phyloP scores from a whole-genome alignment of 2,888 invertebrate species.

The Leptinotarsa haldemani region DNA sequence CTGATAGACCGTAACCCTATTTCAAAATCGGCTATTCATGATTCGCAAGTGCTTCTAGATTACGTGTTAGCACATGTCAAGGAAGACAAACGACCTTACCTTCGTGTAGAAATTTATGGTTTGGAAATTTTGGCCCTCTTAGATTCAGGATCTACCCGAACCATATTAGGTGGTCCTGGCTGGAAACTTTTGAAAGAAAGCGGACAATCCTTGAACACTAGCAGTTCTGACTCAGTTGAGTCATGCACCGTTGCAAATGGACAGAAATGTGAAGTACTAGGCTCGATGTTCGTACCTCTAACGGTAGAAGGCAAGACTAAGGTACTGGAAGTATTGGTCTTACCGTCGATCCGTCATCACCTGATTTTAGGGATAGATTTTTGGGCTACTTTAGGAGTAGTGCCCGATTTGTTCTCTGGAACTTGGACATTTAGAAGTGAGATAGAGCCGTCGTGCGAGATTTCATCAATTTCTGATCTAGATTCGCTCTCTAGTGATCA shows the following conservation, averaged over 20 bases:
- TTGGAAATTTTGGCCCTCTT: constrained; percentile 4
- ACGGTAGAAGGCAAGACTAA: constrained; percentile 19
- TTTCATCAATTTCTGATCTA: neutral
- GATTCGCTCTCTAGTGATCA: constrained; percentile 17
- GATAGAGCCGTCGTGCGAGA: neutral
- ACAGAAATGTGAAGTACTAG: constrained; percentile 21
- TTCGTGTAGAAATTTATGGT: constrained; percentile 8
- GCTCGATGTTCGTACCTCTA: constrained; percentile 26
- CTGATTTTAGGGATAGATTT: constrained; percentile 38
- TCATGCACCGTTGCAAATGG: constrained; percentile 13
- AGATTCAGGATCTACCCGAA: constrained; percentile 3
- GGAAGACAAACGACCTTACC: constrained; percentile 4
- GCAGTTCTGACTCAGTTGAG: neutral
- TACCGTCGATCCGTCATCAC: constrained; percentile 29
- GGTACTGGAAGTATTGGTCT: constrained; percentile 33
- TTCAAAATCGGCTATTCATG: neutral
- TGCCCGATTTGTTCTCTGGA: constrained; percentile 30
- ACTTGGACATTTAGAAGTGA: constrained; percentile 24
- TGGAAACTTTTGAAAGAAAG: constrained; percentile 11
- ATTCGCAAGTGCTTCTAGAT: constrained; percentile 8
- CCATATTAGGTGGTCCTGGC: constrained; percentile 1
- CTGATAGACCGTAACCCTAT: neutral
- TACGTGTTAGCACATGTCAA: neutral
- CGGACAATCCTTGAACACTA: neutral
- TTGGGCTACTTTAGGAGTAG: constrained; percentile 34